Percentiles rank a stretch among this genome's conserved stretches.
phyloP scores from a whole-genome alignment of 2,888 invertebrate species.

The Ichneumoninae sp. region DNA sequence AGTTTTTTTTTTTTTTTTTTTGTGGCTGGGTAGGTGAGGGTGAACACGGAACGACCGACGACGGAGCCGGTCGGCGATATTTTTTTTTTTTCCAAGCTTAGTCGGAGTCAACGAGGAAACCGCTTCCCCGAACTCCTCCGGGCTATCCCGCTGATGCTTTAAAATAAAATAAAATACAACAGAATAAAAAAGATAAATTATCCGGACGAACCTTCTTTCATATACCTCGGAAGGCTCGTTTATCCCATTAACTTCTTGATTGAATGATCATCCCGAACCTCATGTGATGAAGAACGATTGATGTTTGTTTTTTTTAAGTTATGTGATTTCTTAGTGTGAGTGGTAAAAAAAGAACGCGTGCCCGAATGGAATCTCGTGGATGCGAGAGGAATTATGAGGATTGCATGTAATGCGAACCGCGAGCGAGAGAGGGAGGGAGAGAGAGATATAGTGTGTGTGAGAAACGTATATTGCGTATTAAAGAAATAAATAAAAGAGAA shows the following conservation, averaged over 20 bases:
- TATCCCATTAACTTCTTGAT: constrained; percentile 32
- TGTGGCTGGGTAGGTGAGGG: constrained; percentile 10
- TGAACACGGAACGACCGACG: constrained; percentile 21
- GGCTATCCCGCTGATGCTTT: neutral
- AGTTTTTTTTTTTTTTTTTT: constrained; percentile 17
- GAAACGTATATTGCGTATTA: constrained; percentile 3
- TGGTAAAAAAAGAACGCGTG: neutral
- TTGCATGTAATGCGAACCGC: constrained; percentile 5
- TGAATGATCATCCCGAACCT: constrained; percentile 10
- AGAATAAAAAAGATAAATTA: constrained; percentile 5
- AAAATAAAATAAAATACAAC: neutral
- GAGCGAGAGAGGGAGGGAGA: neutral
- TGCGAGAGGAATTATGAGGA: neutral
- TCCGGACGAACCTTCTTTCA: constrained; percentile 10
- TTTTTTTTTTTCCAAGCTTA: constrained; percentile 1
- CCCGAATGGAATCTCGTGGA: neutral
- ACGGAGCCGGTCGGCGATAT: neutral
- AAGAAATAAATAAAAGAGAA: constrained; percentile 12
- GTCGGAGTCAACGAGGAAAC: neutral
- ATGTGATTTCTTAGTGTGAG: constrained; percentile 36
- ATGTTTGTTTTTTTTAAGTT: constrained; percentile 42
- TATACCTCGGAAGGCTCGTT: constrained; percentile 39
- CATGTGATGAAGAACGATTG: constrained; percentile 32
- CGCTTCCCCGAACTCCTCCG: neutral
- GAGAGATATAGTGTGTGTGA: no score